Evolutionary conservation across 1,140 invertebrate species (phyloP).

Genomic region (Ganaspis sp.): DNA sequence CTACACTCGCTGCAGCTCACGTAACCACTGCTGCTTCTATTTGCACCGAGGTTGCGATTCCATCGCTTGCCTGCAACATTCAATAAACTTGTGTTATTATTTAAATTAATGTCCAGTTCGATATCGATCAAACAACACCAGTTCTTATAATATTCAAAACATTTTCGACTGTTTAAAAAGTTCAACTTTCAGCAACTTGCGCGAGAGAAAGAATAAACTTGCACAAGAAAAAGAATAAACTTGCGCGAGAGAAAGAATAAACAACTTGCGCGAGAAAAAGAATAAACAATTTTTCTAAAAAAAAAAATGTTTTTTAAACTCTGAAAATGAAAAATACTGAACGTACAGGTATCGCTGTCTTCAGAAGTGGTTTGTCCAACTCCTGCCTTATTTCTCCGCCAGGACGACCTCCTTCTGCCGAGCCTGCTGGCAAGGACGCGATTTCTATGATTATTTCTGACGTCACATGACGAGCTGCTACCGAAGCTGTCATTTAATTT

Average conservation of each 20-base stretch:
- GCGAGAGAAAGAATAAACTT: too few species aligned
- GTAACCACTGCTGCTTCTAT: conserved; percentile 79
- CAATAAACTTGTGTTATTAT: conserved; percentile 25
- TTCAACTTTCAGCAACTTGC: too few species aligned
- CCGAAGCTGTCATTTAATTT: conserved; percentile 72
- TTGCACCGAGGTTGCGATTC: conserved; percentile 63
- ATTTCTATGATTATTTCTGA: conserved; percentile 65
- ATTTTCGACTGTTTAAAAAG: too few species aligned
- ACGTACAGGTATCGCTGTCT: conserved; percentile 78
- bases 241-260: too few species aligned
- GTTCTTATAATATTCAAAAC: too few species aligned
- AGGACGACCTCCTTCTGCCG: conserved; percentile 63
- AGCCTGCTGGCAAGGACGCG: conserved; percentile 68
- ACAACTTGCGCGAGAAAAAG: too few species aligned
- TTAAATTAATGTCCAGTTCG: too few species aligned
- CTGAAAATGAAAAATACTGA: conserved; percentile 29
- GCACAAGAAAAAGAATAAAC: too few species aligned
- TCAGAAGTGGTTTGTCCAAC: conserved; percentile 78
- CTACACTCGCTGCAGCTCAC: conserved; percentile 91
- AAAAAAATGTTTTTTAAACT: background rate
- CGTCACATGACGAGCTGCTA: conserved; percentile 71
- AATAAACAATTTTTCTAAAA: too few species aligned
- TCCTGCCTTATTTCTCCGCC: conserved; percentile 59
- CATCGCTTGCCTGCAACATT: conserved; percentile 64
- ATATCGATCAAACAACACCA: too few species aligned